Conservation (phyloP, 2,797 vertebrate genomes). For the Trichosurus vulpecula region DNA sequence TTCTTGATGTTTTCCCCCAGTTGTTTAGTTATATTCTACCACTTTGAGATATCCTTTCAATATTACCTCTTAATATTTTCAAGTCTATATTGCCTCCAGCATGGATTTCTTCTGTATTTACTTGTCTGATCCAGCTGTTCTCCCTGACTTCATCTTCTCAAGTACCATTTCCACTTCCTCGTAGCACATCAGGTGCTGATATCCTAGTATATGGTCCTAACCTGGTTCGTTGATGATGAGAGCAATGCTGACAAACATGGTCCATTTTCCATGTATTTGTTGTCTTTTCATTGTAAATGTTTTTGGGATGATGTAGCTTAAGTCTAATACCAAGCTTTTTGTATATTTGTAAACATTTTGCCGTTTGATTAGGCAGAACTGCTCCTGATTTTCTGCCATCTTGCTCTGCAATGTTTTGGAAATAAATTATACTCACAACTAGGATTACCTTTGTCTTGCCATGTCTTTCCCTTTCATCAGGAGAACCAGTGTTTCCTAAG, state of each 20-base stretch:
- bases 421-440: background rate
- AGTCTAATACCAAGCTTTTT: background rate
- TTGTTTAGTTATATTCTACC: background rate
- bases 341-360: background rate
- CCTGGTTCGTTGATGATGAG: background rate
- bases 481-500: background rate
- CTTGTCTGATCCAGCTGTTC: background rate
- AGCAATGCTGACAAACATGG: background rate
- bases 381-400: background rate
- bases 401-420: background rate
- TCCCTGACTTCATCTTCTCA: background rate
- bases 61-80: background rate
- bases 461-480: background rate
- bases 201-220: too few relatives aligned
- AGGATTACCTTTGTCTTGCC: background rate
- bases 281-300: background rate
- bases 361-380: background rate
- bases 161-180: background rate
- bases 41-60: background rate
- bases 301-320: background rate
- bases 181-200: background rate
- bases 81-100: background rate
- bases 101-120: background rate
- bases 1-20: background rate
- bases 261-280: background rate